Percentiles rank a stretch among this genome's conserved stretches.
Conservation (phyloP, 2,888 invertebrate species). For the Drosophila colorata region DNA sequence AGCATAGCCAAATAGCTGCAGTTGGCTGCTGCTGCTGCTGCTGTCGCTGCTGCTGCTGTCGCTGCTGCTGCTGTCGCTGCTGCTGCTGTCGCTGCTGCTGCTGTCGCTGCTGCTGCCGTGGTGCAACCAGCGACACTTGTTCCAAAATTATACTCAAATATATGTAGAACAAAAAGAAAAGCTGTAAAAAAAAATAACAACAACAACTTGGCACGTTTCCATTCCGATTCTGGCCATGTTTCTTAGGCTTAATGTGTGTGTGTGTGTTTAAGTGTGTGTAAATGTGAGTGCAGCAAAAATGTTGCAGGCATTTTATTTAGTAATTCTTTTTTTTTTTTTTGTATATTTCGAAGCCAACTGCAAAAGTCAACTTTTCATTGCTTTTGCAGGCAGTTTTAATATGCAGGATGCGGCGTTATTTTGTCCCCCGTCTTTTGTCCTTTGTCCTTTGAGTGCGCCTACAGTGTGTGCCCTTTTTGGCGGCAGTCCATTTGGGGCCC, state of each 20-base stretch:
- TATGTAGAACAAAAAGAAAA: conserved; percentile 22
- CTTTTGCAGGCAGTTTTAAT: conserved; percentile 55
- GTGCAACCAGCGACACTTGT: conserved; percentile 62
- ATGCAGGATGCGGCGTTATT: conserved; percentile 52
- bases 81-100: conserved; percentile 25
- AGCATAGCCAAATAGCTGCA: conserved; percentile 38
- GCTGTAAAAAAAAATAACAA: conserved; percentile 11
- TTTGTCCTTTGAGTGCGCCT: conserved; percentile 39
- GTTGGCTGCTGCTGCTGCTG: conserved; percentile 5
- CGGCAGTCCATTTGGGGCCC: conserved; percentile 33
- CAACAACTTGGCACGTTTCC: conserved; percentile 78
- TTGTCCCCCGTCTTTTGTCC: conserved; percentile 2
- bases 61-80: conserved; percentile 19
- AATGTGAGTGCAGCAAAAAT: conserved; percentile 36
- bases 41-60: conserved; percentile 5
- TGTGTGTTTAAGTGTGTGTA: conserved; percentile 17
- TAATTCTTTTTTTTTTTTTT: conserved; percentile 16
- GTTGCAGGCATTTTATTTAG: conserved; percentile 36
- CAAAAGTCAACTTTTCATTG: conserved; percentile 29
- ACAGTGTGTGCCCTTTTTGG: conserved; percentile 16
- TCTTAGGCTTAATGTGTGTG: conserved; percentile 33
- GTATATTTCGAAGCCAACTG: conserved; percentile 12
- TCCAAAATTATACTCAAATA: conserved; percentile 69
- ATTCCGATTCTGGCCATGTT: conserved; percentile 69
- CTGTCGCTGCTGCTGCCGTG: conserved; percentile 15